Base-by-base conservation (phyloP, 2,888 invertebrate genomes). In the Microctonus aethiopoides region DNA sequence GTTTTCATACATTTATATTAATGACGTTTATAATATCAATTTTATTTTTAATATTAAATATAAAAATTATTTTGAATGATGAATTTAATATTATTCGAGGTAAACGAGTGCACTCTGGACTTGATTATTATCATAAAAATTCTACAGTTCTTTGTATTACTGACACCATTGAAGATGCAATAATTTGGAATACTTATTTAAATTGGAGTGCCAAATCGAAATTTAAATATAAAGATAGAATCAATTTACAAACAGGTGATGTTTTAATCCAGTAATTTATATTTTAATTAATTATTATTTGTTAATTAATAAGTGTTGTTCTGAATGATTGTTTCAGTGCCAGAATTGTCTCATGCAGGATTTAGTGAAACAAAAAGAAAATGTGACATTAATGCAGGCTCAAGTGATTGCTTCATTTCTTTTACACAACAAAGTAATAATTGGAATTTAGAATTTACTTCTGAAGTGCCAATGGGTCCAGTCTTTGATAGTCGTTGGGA, bases 401-500 rank as follows among this genome's bases (percentile, higher is more conserved):
- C 13, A 66, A 11, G 10, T 13, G 24, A 2, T 11, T n/a, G n/a
- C 13, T 41, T 24, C 7, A 20, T 65, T 52, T 22, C 20, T 11
- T 13, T 20, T 16, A 13, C 5, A 0, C 11, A 41, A 2, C 13
- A 56, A 41, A 20, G 16, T n/a, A 24, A 56, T 0, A 32, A 60
- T 5, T 83, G 83, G 83, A 62, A 11, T 3, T 20, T 75, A 0
- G 73, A 69, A 0, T 65, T 68, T 41, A 80, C 76, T 2, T 1
- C 67, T 0, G 10, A 41, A 0, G 68, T 60, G 9, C 77, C 79
- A 1, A 77, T 78, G 75, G 75, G 76, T 16, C 80, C 80, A 0
- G 77, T 83, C 22, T 68, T 74, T 4, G 83, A 83, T 57, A 72
- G 62, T 26, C 77, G 81, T 63, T 84, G 82, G 84, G 83, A 84